These are phyloP conservation scores for Metopia argyrocephala DNA, from an alignment of 2,888 invertebrate species.

Conservation along the genomic window DNA sequence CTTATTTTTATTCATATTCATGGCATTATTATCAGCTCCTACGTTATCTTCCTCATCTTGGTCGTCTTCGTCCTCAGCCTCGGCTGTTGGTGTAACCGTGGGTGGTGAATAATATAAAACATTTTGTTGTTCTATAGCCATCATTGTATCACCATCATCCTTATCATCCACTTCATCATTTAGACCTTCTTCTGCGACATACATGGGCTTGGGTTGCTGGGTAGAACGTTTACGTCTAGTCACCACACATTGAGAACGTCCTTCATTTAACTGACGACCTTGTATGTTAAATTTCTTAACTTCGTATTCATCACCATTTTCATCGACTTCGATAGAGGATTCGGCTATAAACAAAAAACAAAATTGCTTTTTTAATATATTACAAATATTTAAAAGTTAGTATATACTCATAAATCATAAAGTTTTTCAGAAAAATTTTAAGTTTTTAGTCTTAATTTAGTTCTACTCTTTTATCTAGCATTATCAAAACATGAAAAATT, in stretches of 20 bases:
- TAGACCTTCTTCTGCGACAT: conserved; percentile 5
- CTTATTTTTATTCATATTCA: not conserved
- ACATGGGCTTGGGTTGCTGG: conserved; percentile 34
- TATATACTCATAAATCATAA: too few relatives aligned
- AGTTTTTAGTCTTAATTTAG: too few relatives aligned
- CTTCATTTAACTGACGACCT: conserved; percentile 71
- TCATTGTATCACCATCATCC: conserved; percentile 2
- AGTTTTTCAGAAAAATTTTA: too few relatives aligned
- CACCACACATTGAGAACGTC: conserved; percentile 71
- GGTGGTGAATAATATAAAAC: conserved; percentile 24
- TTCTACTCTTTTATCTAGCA: too few relatives aligned
- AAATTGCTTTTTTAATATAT: too few relatives aligned
- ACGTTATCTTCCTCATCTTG: not conserved
- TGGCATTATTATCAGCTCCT: not conserved
- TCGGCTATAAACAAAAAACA: conserved; percentile 62
- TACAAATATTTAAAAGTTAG: too few relatives aligned
- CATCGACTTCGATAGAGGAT: conserved; percentile 71
- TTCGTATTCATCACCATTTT: conserved; percentile 73
- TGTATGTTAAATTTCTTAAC: conserved; percentile 72
- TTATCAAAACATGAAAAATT: too few relatives aligned
- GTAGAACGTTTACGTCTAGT: conserved; percentile 70
- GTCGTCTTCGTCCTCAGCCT: not conserved
- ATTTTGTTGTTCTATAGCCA: not conserved
- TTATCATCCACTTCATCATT: conserved; percentile 42
- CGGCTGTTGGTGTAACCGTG: not conserved